These are phyloP conservation scores for Acrossocheilus wenchowensis DNA, from an alignment of 2,797 vertebrate genomes.

Conservation along the genomic window DNA sequence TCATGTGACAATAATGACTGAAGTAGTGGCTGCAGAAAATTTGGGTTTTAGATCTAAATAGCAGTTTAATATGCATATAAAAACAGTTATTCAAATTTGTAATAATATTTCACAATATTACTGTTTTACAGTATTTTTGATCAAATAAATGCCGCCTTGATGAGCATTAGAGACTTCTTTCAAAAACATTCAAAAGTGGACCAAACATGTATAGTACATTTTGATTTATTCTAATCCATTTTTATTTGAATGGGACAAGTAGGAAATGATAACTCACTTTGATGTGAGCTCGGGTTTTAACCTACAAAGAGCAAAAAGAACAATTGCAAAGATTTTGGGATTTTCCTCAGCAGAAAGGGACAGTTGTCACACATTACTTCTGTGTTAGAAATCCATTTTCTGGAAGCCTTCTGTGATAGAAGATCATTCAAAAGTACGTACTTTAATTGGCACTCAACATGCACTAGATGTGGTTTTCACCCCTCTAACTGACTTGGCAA, in stretches of 20 bases:
- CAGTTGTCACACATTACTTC: background rate
- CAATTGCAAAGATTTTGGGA: background rate
- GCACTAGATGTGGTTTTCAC: constrained; percentile 38
- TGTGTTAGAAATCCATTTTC: constrained; percentile 24
- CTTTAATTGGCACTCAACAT: constrained; percentile 34
- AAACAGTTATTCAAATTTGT: too few species aligned
- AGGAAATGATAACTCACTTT: background rate
- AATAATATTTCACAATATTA: background rate
- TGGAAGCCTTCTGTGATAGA: constrained; percentile 21
- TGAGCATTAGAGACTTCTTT: background rate
- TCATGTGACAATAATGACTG: background rate
- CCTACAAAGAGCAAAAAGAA: background rate
- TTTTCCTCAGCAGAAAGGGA: background rate
- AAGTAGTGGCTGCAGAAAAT: background rate
- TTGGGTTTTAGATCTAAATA: background rate
- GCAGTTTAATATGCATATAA: background rate
- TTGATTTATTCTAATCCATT: background rate
- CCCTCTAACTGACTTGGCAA: constrained; percentile 45
- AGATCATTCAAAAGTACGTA: constrained; percentile 22
- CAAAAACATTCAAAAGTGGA: background rate
- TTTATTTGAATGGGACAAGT: background rate
- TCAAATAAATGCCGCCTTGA: background rate
- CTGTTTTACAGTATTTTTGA: background rate
- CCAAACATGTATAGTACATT: background rate
- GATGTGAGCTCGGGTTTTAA: background rate